phyloP scores from a whole-genome alignment of 2,113 vertebrate genomes.

The Corvus cornix region DNA sequence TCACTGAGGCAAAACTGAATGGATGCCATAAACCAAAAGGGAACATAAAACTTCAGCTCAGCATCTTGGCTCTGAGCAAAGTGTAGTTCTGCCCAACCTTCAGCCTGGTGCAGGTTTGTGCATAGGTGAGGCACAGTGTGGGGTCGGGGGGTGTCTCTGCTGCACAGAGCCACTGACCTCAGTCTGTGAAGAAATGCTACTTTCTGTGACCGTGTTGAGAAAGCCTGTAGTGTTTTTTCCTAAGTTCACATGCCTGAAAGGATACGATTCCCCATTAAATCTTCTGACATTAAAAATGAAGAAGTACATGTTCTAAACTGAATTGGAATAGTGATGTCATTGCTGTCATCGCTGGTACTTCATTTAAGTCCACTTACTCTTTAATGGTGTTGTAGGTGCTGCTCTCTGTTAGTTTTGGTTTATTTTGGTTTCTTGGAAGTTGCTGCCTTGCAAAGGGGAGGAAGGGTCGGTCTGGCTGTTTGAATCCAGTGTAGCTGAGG shows the following conservation, averaged over 20 bases:
- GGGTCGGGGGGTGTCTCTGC: background rate
- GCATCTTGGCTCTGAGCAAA: background rate
- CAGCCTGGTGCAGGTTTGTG: background rate
- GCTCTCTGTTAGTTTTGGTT: background rate
- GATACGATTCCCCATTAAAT: background rate
- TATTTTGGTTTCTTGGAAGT: background rate
- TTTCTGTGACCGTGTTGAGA: background rate
- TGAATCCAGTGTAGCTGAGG: background rate
- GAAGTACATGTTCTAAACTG: accelerated
- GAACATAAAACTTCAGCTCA: background rate
- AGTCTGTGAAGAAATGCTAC: background rate
- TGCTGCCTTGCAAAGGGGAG: background rate
- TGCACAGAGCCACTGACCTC: background rate
- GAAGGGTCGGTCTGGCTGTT: background rate
- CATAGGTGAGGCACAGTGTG: no score
- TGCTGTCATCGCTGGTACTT: background rate
- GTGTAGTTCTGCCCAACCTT: background rate
- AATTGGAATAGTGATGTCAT: background rate
- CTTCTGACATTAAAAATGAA: background rate
- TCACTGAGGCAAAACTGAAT: background rate
- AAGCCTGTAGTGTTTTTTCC: background rate
- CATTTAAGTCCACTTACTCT: background rate
- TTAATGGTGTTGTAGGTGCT: background rate
- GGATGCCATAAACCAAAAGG: background rate
- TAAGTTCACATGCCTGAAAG: accelerated